Evolutionary conservation across 2,888 invertebrate genomes (phyloP), one percentile per base, ranked within the genome.

Genomic region (Trisateles emortualis): DNA sequence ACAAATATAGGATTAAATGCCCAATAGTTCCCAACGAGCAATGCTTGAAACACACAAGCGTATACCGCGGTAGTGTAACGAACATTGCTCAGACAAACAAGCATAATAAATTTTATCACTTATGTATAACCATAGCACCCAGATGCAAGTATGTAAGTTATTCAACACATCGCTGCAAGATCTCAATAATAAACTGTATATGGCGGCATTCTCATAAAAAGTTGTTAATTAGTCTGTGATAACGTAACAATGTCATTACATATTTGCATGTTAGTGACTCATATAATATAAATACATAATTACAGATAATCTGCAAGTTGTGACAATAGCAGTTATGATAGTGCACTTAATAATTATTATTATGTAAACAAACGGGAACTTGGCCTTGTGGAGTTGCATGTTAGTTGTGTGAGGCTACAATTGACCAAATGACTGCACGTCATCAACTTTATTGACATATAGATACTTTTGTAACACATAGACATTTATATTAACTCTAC

Each of bases 231-330:
- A 79, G 74, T 79, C 73, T 87, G 90, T 88, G 89, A 85, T 86
- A 83, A 84, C 83, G 79, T 81, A 82, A 77, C 74, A 78, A 85
- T 87, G 84, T 84, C 86, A 84, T 92, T 92, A 92, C 92, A 92
- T 92, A 92, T 90, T 92, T 92, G 92, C 92, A 92, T 89, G 92
- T 92, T 92, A 92, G 92, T 92, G 89, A 92, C 92, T 92, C 87
- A 91, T 89, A 91, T 91, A 91, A 91, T 87, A 92, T 92, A 92
- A 89, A 92, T 92, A 92, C 74, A 92, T 92, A 92, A 83, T 90
- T 90, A 92, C 91, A 89, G 81, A 90, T 90, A 91, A 81, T 90
- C 90, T 88, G 88, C 87, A 88, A 85, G 84, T 82, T 82, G 84
- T 90, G 92, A 90, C 90, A 81, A 81, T 88, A 90, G 91, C 90